These are phyloP conservation scores for Antigone vipio DNA, from an alignment of 2,113 vertebrate species.

Conservation along the genomic window DNA sequence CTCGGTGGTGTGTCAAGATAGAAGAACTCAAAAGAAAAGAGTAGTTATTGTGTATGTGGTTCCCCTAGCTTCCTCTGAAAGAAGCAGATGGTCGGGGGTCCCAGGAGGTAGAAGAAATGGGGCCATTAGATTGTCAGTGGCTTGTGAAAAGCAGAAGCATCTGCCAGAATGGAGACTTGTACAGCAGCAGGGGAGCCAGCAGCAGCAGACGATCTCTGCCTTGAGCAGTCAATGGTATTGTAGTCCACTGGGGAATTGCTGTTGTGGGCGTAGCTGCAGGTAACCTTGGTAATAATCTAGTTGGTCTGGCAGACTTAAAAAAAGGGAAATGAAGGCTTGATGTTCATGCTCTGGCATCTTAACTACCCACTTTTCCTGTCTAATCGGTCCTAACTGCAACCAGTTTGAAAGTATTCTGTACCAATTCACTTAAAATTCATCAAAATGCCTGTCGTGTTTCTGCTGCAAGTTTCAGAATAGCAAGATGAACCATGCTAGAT, in stretches of 20 bases:
- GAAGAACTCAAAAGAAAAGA: neutral
- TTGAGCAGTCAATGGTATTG: neutral
- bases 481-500: neutral
- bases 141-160: slow-evolving; percentile 51
- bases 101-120: slow-evolving; percentile 35
- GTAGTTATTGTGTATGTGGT: neutral
- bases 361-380: neutral
- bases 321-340: neutral
- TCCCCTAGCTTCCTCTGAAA: slow-evolving; percentile 23
- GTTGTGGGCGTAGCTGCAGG: neutral
- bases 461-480: neutral
- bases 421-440: neutral
- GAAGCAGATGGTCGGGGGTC: slow-evolving; percentile 55
- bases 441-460: neutral
- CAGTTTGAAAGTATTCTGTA: neutral
- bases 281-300: neutral
- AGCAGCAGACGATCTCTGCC: slow-evolving; percentile 47
- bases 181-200: slow-evolving; percentile 44
- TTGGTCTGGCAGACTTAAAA: neutral
- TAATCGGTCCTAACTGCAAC: neutral
- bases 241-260: neutral
- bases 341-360: neutral
- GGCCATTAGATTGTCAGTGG: slow-evolving; percentile 39
- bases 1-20: neutral
- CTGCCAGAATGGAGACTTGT: slow-evolving; percentile 31